Percentiles rank a stretch among this genome's conserved stretches.
Evolutionary conservation across 1,140 invertebrate genomes (phyloP).

Genomic region (Eumeta japonica): DNA sequence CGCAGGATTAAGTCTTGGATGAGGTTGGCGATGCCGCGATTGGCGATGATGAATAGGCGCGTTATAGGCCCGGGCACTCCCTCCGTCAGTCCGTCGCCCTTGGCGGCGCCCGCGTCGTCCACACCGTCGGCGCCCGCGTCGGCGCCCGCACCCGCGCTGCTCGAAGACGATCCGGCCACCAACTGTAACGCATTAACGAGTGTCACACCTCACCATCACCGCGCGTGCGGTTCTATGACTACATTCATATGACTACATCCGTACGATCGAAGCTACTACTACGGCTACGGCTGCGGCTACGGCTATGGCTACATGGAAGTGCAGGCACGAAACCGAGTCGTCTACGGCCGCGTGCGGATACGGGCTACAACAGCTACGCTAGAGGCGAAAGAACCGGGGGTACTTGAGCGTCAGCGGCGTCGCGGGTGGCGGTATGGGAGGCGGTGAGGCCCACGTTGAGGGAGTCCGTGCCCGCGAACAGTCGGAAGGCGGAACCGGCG

Average conservation of each 20-base stretch:
- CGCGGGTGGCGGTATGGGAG: constrained; percentile 60
- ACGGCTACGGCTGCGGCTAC: background rate
- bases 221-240: no score
- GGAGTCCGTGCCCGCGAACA: constrained; percentile 75
- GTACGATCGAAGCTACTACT: background rate
- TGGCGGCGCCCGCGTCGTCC: constrained; percentile 56
- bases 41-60: constrained; percentile 79
- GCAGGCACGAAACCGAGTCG: no score
- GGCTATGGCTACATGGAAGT: no score
- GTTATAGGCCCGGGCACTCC: constrained; percentile 83
- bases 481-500: constrained; percentile 72
- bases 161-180: constrained; percentile 73
- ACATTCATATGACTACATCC: no score
- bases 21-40: constrained; percentile 78
- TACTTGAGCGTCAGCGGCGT: constrained; percentile 55
- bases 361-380: constrained; percentile 6
- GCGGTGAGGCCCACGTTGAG: constrained; percentile 68
- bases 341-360: no score
- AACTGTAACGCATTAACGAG: constrained; percentile 60
- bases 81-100: constrained; percentile 66
- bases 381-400: constrained; percentile 18
- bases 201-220: background rate
- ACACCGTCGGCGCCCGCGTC: constrained; percentile 53
- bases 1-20: constrained; percentile 84
- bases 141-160: constrained; percentile 62